Evolutionary conservation across 2,888 invertebrate species (phyloP).

Genomic region (Drosophila setosimentum): DNA sequence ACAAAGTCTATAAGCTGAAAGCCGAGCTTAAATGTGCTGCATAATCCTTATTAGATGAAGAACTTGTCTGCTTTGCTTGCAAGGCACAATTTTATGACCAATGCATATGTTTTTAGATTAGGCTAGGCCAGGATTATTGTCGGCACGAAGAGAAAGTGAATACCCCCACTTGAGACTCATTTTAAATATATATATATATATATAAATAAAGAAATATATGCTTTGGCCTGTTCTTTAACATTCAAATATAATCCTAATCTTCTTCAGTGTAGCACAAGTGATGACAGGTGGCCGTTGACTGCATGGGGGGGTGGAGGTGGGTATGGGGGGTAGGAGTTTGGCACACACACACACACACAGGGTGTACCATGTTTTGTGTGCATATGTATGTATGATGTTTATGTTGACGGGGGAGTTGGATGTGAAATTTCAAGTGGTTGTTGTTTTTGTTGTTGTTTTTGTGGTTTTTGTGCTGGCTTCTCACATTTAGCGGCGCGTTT

Average conservation of each 20-base stretch:
- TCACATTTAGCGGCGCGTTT: conserved; percentile 70
- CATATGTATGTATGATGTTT: neutral
- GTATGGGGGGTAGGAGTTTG: too few relatives aligned
- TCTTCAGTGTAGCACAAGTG: conserved; percentile 38
- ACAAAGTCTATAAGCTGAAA: neutral
- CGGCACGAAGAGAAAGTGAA: neutral
- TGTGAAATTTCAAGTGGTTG: conserved; percentile 50
- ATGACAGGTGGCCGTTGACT: conserved; percentile 41
- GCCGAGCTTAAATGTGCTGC: neutral
- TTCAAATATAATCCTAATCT: conserved; percentile 4
- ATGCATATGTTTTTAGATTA: neutral
- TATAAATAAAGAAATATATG: neutral
- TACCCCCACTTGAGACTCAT: neutral
- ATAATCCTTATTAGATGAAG: neutral
- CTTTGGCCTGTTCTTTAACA: neutral
- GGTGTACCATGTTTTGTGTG: conserved; percentile 19
- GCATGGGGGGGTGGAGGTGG: too few relatives aligned
- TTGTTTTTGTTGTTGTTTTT: conserved; percentile 15
- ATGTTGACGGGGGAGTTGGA: conserved; percentile 42
- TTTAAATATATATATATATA: neutral
- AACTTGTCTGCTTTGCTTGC: neutral
- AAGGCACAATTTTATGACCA: neutral
- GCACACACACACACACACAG: too few relatives aligned
- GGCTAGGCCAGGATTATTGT: neutral
- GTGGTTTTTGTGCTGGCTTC: conserved; percentile 25